These are phyloP conservation scores for Danio choprae DNA, from an alignment of 2,797 vertebrate genomes.

Conservation along the genomic window DNA sequence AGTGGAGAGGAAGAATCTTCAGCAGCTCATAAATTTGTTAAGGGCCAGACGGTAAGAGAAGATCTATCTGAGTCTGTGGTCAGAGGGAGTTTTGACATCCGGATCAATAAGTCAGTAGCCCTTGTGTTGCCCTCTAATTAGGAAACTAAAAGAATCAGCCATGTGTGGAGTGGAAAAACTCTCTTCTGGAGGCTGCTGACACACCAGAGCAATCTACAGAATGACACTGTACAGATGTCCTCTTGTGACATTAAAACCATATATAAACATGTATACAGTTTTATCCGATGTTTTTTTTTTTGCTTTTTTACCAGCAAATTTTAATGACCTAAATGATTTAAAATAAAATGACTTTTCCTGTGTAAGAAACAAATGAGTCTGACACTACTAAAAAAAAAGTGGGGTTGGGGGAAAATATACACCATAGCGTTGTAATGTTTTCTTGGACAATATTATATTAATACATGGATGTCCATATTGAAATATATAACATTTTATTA, in stretches of 20 bases:
- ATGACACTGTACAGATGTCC: neutral
- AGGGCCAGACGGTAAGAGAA: conserved; percentile 45
- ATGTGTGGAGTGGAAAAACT: conserved; percentile 75
- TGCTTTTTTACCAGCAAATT: neutral
- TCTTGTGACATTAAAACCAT: neutral
- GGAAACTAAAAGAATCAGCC: conserved; percentile 79
- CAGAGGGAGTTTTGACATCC: conserved; percentile 78
- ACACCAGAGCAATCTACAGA: conserved; percentile 73
- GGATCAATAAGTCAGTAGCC: conserved; percentile 86
- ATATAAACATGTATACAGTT: neutral
- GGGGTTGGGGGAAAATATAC: no score
- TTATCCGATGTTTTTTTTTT: neutral
- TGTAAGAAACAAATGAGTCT: neutral
- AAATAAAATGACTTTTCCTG: neutral
- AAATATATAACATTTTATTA: no score
- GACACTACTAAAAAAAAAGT: no score
- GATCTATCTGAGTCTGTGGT: conserved; percentile 71
- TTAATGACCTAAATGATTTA: neutral
- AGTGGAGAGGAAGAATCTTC: conserved; percentile 26
- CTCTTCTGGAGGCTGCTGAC: conserved; percentile 70
- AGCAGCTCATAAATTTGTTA: conserved; percentile 59
- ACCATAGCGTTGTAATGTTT: no score
- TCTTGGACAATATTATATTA: no score
- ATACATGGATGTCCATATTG: no score
- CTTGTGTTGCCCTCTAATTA: conserved; percentile 84